phyloP scores from a whole-genome alignment of 1,140 invertebrate species.

The Octopus sinensis region DNA sequence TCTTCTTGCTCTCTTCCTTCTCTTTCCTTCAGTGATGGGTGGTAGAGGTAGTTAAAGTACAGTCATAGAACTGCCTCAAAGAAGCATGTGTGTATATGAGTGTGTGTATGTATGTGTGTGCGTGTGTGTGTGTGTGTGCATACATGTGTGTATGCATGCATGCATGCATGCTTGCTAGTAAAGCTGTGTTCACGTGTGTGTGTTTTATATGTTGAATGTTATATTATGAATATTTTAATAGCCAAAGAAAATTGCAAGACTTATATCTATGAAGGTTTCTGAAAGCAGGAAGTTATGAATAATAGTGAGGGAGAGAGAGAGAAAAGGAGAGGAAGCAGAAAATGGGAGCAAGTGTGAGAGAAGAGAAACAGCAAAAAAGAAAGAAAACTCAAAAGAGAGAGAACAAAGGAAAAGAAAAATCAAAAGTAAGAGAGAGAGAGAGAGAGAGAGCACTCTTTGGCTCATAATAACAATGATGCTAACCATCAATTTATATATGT shows the following conservation, averaged over 20 bases:
- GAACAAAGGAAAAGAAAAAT: conserved; percentile 6
- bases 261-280: too few relatives aligned
- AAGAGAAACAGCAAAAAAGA: conserved; percentile 9
- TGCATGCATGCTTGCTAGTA: neutral
- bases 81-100: too few relatives aligned
- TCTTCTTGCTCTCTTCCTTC: too few relatives aligned
- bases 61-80: too few relatives aligned
- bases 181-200: neutral
- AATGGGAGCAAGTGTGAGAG: conserved; percentile 13
- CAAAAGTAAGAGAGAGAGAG: conserved; percentile 16
- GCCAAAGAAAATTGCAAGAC: too few relatives aligned
- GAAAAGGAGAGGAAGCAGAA: conserved; percentile 8
- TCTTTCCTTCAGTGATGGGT: too few relatives aligned
- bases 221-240: too few relatives aligned
- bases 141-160: neutral
- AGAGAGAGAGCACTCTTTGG: neutral
- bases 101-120: neutral
- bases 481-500: too few relatives aligned
- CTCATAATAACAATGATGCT: too few relatives aligned
- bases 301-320: neutral
- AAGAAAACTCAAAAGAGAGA: neutral
- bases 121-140: neutral
- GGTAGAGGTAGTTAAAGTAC: too few relatives aligned
- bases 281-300: too few relatives aligned
- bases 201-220: neutral